Evolutionary conservation across 1,140 invertebrate genomes (phyloP), one percentile per base, ranked within the genome.

Genomic region (Acromyrmex echinatior): DNA sequence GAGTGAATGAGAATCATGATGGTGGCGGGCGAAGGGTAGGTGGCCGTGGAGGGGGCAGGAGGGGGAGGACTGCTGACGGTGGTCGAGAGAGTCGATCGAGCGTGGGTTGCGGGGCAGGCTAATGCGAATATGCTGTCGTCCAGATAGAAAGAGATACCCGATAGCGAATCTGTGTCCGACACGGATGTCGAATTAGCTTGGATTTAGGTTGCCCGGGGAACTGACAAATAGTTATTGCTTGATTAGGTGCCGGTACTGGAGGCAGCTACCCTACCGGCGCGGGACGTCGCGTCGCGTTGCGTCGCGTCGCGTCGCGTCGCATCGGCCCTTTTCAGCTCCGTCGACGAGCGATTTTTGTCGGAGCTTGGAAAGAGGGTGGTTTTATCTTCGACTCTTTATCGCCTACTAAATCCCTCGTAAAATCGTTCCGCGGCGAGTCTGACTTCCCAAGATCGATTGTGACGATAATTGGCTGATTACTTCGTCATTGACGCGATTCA

Each of bases 221-320:
- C 95, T 95, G 95, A 95, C 95, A 95, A 95, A 95, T 95, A 95
- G 95, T 95, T 95, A 95, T 95, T 95, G 94, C 95, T 95, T 95
- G 95, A 95, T 95, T 95, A 95, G 94, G 94, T 95, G 94, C 94
- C 91, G 92, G 93, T 90, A 93, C 86, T 92, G 92, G 92, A 91
- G 90, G 90, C 91, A 91, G 92, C 92, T 92, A 90, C 89, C 80
- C 80, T 91, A 90, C 90, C 92, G 87, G 45, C 58, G 45, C 51
- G 31, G 80, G 65, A 71, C 77, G 31, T 35, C 51, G 60, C 39
- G 31, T 28, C 62, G 68, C 77, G 31, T 35, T 28, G 35, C 35
- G 35, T 39, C 35, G 35, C 60, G 31, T 28, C 62, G 68, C 77
- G 31, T 35, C 51, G 35, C 35, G 35, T 39, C 35, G 35, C 60